Evolutionary conservation across 2,888 invertebrate genomes (phyloP), one percentile per base, ranked within the genome.

Genomic region (Tinea pellionella): DNA sequence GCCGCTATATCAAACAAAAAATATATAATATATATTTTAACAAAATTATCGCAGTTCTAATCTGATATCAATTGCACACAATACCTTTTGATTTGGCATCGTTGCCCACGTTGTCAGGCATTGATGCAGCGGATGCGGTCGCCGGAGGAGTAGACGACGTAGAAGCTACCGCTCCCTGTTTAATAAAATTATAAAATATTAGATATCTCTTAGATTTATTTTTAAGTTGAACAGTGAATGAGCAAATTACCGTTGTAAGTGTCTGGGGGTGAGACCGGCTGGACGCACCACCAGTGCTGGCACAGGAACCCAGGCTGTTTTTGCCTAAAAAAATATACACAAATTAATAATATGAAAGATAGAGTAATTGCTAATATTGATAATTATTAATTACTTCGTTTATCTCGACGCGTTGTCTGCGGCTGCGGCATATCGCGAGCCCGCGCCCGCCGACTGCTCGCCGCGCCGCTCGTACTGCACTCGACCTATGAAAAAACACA

Each of bases 271-370:
- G 85, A 64, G 86, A 80, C 77, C 86, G 81, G 78, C 82, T 77
- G 78, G 87, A 82, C 78, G 83, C 84, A 76, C 85, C 88, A 69
- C 88, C 88, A 73, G 83, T 80, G 72, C 90, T 91, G 71, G 90
- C 91, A 81, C 91, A 91, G 83, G 90, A 92, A 90, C 90, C 90
- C 90, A 89, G 92, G 88, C 86, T 88, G 88, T 76, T 83, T 85
- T 88, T 88, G 70, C 88, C 88, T 87, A 70, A 55, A 63, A n/a
- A 24, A 24, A 24, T 24, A 24, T 24, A 24, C 6, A 24, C 6
- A 24, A 2, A 3, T 24, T 59, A 64, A 47, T 12, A 61, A 13
- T 42, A 8, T 42, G 2, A 42, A 2, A 42, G 7, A 8, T 42
- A 24, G 12, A 43, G 42, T 42, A 42, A 4, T 42, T 42, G 2